Evolutionary conservation across 1,140 invertebrate species (phyloP).

Genomic region (Ceratosolen fusciceps): DNA sequence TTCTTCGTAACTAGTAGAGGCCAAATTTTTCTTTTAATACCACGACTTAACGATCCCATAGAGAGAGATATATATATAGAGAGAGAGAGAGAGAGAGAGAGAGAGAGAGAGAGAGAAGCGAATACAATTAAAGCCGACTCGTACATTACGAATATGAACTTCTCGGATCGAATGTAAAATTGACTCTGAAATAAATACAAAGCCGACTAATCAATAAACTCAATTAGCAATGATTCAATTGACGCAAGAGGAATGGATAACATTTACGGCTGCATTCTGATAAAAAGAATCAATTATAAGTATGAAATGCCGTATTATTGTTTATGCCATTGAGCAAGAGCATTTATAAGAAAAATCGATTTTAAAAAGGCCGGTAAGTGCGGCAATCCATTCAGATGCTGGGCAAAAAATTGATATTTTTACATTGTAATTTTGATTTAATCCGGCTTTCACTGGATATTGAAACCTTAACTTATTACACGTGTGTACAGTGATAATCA

Average conservation of each 20-base stretch:
- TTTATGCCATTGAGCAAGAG: background rate
- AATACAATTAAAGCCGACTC: too few species aligned
- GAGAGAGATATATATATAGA: too few species aligned
- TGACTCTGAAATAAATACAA: too few species aligned
- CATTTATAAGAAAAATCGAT: background rate
- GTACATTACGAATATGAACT: too few species aligned
- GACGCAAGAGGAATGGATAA: background rate
- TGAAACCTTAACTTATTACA: constrained; percentile 10
- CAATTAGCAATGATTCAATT: background rate
- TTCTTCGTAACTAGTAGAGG: too few species aligned
- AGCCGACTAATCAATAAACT: background rate
- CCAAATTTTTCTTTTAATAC: too few species aligned
- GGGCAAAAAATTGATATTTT: constrained; percentile 14
- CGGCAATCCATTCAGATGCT: background rate
- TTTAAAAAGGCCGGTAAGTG: background rate
- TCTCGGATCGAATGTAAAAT: too few species aligned
- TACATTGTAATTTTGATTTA: constrained; percentile 34
- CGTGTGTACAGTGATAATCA: constrained; percentile 14
- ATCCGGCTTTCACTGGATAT: constrained; percentile 17
- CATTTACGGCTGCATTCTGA: background rate
- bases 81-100: too few species aligned
- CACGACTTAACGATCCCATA: too few species aligned
- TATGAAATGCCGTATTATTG: background rate
- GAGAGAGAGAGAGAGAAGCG: too few species aligned
- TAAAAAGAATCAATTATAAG: background rate